Evolutionary conservation across 1,140 invertebrate species (phyloP).

Genomic region (Tachypleus tridentatus): DNA sequence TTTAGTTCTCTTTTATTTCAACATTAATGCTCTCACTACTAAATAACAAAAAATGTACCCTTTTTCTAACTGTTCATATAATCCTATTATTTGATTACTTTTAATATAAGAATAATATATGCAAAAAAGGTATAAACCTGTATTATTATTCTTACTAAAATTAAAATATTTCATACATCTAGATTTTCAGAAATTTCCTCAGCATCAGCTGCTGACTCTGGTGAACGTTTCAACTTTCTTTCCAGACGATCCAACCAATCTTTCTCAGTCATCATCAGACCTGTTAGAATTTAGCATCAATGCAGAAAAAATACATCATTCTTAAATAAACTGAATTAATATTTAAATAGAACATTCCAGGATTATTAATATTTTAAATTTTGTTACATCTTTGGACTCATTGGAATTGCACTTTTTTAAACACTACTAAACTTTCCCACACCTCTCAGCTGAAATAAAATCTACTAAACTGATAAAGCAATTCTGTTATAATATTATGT

Average conservation of each 20-base stretch:
- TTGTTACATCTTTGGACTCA: no score
- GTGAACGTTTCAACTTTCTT: conserved; percentile 56
- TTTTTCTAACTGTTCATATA: no score
- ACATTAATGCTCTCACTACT: background rate
- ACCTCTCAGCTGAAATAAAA: no score
- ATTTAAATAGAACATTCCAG: no score
- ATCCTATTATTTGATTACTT: no score
- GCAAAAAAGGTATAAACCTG: background rate
- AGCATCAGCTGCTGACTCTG: conserved; percentile 67
- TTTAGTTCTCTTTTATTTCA: no score
- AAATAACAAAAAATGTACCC: background rate
- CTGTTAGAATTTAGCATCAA: background rate
- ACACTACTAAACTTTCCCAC: no score
- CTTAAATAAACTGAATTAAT: no score
- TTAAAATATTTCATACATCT: conserved; percentile 48
- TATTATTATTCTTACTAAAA: conserved; percentile 1
- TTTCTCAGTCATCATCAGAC: conserved; percentile 40
- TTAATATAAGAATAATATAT: background rate
- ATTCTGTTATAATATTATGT: background rate
- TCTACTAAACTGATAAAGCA: conserved; percentile 4
- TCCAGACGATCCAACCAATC: conserved; percentile 71
- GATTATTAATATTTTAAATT: no score
- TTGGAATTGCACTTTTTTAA: no score
- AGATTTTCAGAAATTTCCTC: conserved; percentile 83
- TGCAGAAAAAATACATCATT: no score